These are phyloP conservation scores for Perognathus longimembris DNA, from an alignment of 2,113 vertebrate genomes.

Conservation along the genomic window DNA sequence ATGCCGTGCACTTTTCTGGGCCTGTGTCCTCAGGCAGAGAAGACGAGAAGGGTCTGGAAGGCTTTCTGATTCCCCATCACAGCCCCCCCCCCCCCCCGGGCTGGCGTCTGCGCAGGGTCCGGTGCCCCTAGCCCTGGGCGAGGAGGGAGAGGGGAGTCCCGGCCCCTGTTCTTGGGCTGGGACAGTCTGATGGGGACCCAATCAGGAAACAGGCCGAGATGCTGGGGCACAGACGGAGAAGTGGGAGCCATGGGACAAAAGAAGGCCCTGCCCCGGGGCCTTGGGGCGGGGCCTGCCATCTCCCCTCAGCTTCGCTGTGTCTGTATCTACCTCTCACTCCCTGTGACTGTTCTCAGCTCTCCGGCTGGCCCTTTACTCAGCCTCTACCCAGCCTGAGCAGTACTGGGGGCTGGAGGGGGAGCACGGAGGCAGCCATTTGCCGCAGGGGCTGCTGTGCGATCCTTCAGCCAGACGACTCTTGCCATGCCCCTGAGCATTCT, in stretches of 20 bases:
- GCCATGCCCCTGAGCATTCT: neutral
- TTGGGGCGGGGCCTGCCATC: neutral
- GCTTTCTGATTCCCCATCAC: neutral
- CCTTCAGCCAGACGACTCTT: neutral
- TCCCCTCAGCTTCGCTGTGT: neutral
- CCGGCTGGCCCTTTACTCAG: too few species aligned
- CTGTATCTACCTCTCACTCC: neutral
- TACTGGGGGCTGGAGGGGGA: neutral
- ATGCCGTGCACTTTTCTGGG: fast-evolving
- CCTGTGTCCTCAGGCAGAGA: neutral
- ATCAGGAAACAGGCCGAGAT: neutral
- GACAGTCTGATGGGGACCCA: too few species aligned
- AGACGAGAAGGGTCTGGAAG: neutral
- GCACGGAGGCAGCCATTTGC: neutral
- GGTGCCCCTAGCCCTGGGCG: neutral
- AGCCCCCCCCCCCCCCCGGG: fast-evolving
- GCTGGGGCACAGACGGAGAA: neutral
- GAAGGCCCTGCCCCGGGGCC: neutral
- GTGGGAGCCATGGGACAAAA: too few species aligned
- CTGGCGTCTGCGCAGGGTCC: neutral
- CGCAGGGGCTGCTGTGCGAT: too few species aligned
- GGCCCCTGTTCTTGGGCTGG: fast-evolving
- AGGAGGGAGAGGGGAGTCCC: neutral
- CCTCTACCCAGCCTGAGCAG: neutral
- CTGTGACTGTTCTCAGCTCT: neutral